Conservation (phyloP, 2,888 invertebrate species). For the Stenichneumon culpator region DNA sequence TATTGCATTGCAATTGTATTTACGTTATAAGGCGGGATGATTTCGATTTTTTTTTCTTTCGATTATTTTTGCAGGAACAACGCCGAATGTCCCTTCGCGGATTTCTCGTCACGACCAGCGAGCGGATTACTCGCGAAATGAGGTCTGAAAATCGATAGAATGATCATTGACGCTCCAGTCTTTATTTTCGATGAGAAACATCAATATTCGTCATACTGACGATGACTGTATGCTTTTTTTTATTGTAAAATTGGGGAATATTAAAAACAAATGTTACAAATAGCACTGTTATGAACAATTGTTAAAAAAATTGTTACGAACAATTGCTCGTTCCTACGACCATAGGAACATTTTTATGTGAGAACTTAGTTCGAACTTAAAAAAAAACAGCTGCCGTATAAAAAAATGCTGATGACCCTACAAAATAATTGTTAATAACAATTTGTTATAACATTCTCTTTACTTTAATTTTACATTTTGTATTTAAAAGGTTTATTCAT, state of each 20-base stretch:
- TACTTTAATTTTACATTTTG: not conserved
- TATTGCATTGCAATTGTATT: constrained; percentile 66
- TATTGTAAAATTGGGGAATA: not conserved
- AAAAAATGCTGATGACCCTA: not conserved
- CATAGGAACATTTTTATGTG: not conserved
- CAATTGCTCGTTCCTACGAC: not conserved
- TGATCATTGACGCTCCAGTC: not conserved
- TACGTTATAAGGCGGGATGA: constrained; percentile 35
- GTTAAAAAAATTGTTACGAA: not conserved
- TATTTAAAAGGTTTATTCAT: not conserved
- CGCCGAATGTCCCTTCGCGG: constrained; percentile 22
- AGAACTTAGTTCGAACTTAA: not conserved
- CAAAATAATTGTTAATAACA: not conserved
- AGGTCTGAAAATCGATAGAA: not conserved
- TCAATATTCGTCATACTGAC: not conserved
- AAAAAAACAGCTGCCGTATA: not conserved
- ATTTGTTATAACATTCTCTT: not conserved
- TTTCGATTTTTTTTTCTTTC: constrained; percentile 7
- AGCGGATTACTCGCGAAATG: not conserved
- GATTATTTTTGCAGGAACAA: not conserved
- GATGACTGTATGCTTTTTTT: not conserved
- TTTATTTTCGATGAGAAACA: not conserved
- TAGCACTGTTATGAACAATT: not conserved
- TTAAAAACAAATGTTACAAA: not conserved
- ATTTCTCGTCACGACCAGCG: not conserved